phyloP scores from a whole-genome alignment of 2,113 vertebrate species.

The Cryptomyrus ogoouensis region DNA sequence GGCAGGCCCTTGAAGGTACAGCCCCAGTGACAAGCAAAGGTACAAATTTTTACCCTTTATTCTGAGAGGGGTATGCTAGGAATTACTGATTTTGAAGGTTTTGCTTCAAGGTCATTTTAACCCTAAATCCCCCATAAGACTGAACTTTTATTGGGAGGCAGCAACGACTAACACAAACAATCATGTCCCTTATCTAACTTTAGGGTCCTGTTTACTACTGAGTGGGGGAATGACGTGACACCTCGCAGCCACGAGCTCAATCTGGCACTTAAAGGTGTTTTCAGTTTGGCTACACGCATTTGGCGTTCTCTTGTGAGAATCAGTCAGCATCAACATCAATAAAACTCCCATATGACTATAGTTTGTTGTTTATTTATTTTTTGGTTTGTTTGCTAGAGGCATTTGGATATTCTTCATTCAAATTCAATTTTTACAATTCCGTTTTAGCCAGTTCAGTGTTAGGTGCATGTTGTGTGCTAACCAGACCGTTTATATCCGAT shows the following conservation, averaged over 20 bases:
- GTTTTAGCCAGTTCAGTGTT: not conserved
- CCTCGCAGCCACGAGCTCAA: not conserved
- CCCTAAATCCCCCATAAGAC: not conserved
- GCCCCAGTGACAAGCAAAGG: no score
- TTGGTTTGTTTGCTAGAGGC: not conserved
- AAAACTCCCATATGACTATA: not conserved
- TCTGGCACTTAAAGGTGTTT: not conserved
- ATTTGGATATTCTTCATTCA: not conserved
- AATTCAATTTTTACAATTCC: not conserved
- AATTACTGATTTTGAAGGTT: not conserved
- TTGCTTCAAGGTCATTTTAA: not conserved
- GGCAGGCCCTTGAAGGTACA: no score
- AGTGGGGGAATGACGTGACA: not conserved
- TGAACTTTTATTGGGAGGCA: not conserved
- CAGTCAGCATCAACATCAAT: not conserved
- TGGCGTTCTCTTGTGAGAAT: not conserved
- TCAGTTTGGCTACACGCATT: conserved; percentile 17
- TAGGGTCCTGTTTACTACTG: not conserved
- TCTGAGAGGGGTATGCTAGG: not conserved
- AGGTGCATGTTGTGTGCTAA: not conserved
- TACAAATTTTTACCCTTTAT: no score
- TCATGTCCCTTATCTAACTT: conserved; percentile 9
- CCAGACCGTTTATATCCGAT: not conserved
- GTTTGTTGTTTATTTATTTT: not conserved
- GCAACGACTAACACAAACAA: not conserved